These are phyloP conservation scores for Drosophila tanythrix DNA, from an alignment of 2,888 invertebrate species.

Conservation along the genomic window DNA sequence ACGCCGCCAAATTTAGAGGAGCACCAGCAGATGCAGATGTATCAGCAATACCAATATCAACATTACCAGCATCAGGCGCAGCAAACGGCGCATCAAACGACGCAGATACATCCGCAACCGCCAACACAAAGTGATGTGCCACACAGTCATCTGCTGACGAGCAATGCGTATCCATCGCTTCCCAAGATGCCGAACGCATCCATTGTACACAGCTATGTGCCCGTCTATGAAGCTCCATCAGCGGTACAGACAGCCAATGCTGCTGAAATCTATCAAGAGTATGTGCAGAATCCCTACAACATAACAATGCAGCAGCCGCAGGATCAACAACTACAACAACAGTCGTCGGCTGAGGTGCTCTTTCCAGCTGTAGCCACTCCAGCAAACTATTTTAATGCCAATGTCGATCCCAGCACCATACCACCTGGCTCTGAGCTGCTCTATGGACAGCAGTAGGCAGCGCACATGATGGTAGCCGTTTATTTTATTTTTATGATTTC, in stretches of 20 bases:
- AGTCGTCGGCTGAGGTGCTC: conserved; percentile 13
- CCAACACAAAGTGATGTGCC: conserved; percentile 73
- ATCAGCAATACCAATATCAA: conserved; percentile 56
- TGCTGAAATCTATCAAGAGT: conserved; percentile 83
- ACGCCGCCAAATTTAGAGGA: conserved; percentile 62
- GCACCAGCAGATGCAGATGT: conserved; percentile 58
- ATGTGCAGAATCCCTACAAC: conserved; percentile 84
- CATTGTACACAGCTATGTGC: conserved; percentile 84
- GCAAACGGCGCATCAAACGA: conserved; percentile 47
- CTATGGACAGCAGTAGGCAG: conserved; percentile 85
- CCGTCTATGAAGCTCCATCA: conserved; percentile 68
- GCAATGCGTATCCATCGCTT: conserved; percentile 83
- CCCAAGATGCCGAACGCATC: conserved; percentile 78
- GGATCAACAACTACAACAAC: conserved; percentile 60
- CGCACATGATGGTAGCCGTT: conserved; percentile 18
- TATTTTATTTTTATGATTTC: conserved; percentile 44
- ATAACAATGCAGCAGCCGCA: conserved; percentile 82
- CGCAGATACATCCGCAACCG: conserved; percentile 19
- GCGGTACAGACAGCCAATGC: conserved; percentile 26
- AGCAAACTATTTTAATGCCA: conserved; percentile 88
- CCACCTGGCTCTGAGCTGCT: conserved; percentile 88
- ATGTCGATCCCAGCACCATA: conserved; percentile 85
- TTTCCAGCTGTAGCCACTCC: conserved; percentile 84
- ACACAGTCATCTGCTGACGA: conserved; percentile 80
- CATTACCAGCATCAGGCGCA: conserved; percentile 51